These are phyloP conservation scores for Pharmacophagus antenor DNA, from an alignment of 2,888 invertebrate species.

Conservation along the genomic window DNA sequence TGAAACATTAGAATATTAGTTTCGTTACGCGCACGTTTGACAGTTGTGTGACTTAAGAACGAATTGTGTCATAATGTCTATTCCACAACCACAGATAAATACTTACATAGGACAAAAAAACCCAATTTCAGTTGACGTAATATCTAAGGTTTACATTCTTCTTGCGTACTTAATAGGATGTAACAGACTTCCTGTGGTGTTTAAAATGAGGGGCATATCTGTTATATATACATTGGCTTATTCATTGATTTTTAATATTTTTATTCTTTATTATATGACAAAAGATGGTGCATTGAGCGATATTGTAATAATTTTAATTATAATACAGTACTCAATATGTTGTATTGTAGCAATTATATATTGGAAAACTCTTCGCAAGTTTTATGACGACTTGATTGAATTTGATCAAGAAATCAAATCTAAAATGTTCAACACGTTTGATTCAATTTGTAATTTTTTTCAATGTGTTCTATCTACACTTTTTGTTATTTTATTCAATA, in stretches of 20 bases:
- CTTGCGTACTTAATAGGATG: conserved; percentile 31
- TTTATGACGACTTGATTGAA: conserved; percentile 34
- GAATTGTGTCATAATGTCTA: conserved; percentile 28
- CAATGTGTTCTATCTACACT: background rate
- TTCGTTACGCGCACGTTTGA: background rate
- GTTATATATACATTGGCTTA: conserved; percentile 15
- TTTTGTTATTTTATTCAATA: background rate
- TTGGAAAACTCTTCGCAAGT: conserved; percentile 29
- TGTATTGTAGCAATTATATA: conserved; percentile 27
- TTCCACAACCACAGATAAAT: conserved; percentile 29
- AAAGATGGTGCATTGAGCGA: background rate
- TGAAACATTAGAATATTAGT: conserved; percentile 5
- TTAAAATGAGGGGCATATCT: conserved; percentile 22
- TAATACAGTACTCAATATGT: conserved; percentile 29
- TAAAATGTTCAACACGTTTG: conserved; percentile 1
- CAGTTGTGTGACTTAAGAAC: background rate
- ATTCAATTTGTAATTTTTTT: conserved; percentile 9
- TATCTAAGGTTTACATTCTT: conserved; percentile 33
- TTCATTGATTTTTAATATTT: conserved; percentile 14
- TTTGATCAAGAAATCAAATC: conserved; percentile 34
- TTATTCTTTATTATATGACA: conserved; percentile 12
- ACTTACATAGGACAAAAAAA: conserved; percentile 29
- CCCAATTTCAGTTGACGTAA: conserved; percentile 26
- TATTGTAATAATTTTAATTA: conserved; percentile 1
- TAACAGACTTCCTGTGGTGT: conserved; percentile 33